These are phyloP conservation scores for Xyrichtys novacula DNA, from an alignment of 2,797 vertebrate species.

Conservation along the genomic window DNA sequence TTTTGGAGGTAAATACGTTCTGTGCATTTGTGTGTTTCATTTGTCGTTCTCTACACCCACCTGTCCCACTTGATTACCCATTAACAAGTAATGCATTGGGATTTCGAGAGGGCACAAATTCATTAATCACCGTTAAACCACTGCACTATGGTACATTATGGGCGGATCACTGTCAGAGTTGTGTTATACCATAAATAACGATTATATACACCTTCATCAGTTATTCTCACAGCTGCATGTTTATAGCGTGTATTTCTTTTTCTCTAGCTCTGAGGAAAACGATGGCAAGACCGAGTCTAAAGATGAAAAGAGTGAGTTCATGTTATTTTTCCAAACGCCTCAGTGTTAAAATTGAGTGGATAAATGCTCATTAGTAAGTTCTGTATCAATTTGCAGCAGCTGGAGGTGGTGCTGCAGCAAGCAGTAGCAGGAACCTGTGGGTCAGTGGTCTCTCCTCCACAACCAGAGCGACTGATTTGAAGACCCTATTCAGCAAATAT, in stretches of 20 bases:
- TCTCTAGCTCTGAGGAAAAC: slow-evolving; percentile 91
- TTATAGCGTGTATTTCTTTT: slow-evolving; percentile 77
- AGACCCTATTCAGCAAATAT: slow-evolving; percentile 97
- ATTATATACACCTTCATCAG: slow-evolving; percentile 24
- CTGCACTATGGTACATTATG: slow-evolving; percentile 58
- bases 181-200: slow-evolving; percentile 43
- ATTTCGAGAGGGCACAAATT: slow-evolving; percentile 57
- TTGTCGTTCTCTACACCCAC: slow-evolving; percentile 70
- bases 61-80: slow-evolving; percentile 75
- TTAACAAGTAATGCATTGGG: slow-evolving; percentile 72
- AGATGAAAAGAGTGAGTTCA: slow-evolving; percentile 92
- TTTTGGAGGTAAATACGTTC: slow-evolving; percentile 85
- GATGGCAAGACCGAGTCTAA: slow-evolving; percentile 86
- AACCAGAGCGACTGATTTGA: slow-evolving; percentile 98
- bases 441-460: slow-evolving; percentile 97
- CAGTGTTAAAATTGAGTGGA: accelerated
- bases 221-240: slow-evolving; percentile 37
- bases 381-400: slow-evolving; percentile 61
- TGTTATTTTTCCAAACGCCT: accelerated
- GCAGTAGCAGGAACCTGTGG: slow-evolving; percentile 93
- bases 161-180: slow-evolving; percentile 59
- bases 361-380: not conserved
- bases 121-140: slow-evolving; percentile 61
- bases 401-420: slow-evolving; percentile 69
- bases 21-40: slow-evolving; percentile 85